A percentile compares a stretch with the other conserved stretches of the same genome.
These are phyloP conservation scores for Sinopyrophorus schimmeli DNA, from an alignment of 2,888 invertebrate species.

Conservation along the genomic window DNA sequence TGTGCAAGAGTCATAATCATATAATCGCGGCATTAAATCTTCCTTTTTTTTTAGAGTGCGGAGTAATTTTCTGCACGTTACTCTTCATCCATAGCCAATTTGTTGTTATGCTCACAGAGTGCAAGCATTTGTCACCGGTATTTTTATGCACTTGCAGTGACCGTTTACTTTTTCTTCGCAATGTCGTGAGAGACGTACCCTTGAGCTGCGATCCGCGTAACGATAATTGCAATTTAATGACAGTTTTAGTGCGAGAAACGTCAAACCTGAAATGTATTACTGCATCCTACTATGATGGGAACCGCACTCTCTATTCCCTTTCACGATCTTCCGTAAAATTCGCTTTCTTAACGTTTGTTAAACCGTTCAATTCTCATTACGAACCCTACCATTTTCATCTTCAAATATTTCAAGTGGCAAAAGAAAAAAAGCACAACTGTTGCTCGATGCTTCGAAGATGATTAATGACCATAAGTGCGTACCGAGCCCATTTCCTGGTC, in stretches of 20 bases:
- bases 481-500: conserved; percentile 11
- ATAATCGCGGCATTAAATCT: conserved; percentile 35
- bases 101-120: conserved; percentile 30
- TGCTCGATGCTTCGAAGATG: no score
- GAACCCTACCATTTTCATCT: no score
- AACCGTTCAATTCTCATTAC: no score
- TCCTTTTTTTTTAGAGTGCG: conserved; percentile 31
- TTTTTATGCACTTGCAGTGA: conserved; percentile 28
- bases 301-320: conserved; percentile 20
- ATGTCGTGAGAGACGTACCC: conserved; percentile 36
- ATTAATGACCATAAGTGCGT: no score
- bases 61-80: conserved; percentile 41
- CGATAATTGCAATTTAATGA: conserved; percentile 39
- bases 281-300: conserved; percentile 15
- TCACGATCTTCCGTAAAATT: conserved; percentile 18
- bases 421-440: no score
- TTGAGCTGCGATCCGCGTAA: conserved; percentile 36
- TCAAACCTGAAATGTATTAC: conserved; percentile 24
- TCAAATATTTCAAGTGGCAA: no score
- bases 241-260: conserved; percentile 26
- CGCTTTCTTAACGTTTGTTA: conserved; percentile 15
- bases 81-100: conserved; percentile 33
- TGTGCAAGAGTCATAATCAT: conserved; percentile 36
- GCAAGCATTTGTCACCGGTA: conserved; percentile 32
- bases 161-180: conserved; percentile 23